Base-by-base conservation (phyloP, 2,113 vertebrate genomes). In the Grammomys surdaster region DNA sequence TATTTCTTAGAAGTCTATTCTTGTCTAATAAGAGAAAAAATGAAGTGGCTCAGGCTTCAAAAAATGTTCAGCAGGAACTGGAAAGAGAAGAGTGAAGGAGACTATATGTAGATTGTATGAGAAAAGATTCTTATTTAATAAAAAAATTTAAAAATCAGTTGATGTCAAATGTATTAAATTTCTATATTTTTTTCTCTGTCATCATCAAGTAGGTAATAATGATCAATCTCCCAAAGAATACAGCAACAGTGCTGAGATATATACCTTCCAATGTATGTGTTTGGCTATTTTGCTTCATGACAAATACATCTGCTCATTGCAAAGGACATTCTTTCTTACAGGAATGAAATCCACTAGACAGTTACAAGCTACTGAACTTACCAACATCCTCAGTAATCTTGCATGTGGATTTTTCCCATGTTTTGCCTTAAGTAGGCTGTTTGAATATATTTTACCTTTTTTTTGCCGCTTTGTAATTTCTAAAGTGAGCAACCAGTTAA, bases 351-450 rank as follows among this genome's bases (percentile, higher is more conserved):
- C 8, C 48, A 63, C 1, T 77, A 43, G 43, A 4, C 9, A 69
- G 5, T 14, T 84, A 0, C 20, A 54, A 56, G 43, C 4, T 63
- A 9, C 36, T 17, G 26, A 48, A 28, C 5, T 78, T 56, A 24
- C 10, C 24, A 54, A 14, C 9, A 88, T 36, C 9, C 3, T 76
- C 20, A 69, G 26, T 51, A 51, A n/a, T 24, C 5, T 54, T 43
- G 40, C 8, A 76, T 51, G 17, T 54, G 36, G 7, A n/a, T 46
- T n/a, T 20, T 93, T 69, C 54, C 5, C 24, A n/a, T 67, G 3
- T 36, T 26, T 24, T 69, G 2, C 7, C 31, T 20, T 36, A 13
- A 19, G n/a, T 86, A 54, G 2, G 0, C 5, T 28, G 1, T 2
- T 73, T 2, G 0, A 22, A 7, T 33, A 5, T 0, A 1, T 75